Base-by-base conservation (phyloP, 1,140 invertebrate species). In the Caerostris darwini region DNA sequence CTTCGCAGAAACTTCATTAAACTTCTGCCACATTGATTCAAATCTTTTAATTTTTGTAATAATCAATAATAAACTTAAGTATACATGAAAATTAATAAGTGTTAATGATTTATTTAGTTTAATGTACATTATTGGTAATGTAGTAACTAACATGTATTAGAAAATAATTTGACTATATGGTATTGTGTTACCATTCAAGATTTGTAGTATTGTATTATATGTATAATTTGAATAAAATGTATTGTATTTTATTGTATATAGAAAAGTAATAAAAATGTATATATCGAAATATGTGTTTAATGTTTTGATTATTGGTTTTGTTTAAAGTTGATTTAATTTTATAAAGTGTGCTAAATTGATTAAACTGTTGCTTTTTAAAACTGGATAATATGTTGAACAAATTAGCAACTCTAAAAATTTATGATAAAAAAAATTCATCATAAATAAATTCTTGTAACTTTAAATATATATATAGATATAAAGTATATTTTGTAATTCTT, bases 161-260 rank as follows among this genome's bases (percentile, higher is more conserved):
- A 67, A 64, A 64, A 3, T 67, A 67, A 0, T 5, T 5, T n/a
- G 61, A 3, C n/a, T 67, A 17, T n/a, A n/a, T n/a, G n/a, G n/a
- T n/a, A n/a, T 64, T 64, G 5, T 17, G 12, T 64, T 12, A 17
- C 14, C 12, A 5, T 17, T 17, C 10, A 67, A 5, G 14, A n/a
- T 67, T 17, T 67, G 61, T 67, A 67, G n/a, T 17, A 17, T 12
- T 59, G 12, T 34, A 19, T 19, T 10, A 87, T 34, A 61, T 6
- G 14, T 87, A 3, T 34, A 34, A 6, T 59, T 14, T 61, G 5
- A 61, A 87, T 7, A 61, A 61, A 14, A 87, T 57, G 58, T 87
- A 10, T 50, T 87, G 57, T 64, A 87, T 59, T 87, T 87, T 64
- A 5, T 50, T 77, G 71, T 77, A 77, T 77, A 77, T 77, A 77